Evolutionary conservation across 2,888 invertebrate genomes (phyloP).

Genomic region (Xestoiulus laeticollis): DNA sequence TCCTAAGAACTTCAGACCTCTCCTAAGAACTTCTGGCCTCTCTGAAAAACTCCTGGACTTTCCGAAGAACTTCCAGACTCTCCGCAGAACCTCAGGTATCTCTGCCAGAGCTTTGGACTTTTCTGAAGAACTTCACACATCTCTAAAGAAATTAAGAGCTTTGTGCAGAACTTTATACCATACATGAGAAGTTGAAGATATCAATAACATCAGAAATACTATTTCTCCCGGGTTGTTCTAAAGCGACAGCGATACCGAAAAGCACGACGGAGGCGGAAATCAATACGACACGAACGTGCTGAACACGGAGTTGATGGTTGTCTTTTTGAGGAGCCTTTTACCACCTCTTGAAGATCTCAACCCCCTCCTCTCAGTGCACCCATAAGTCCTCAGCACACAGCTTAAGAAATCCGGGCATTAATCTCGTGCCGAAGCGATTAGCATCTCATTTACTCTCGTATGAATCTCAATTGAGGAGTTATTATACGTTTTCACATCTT

Average conservation of each 20-base stretch:
- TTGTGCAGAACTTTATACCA: too few species aligned
- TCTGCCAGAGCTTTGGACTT: too few species aligned
- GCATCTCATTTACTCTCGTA: constrained; percentile 24
- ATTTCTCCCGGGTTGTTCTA: neutral
- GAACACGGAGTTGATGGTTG: neutral
- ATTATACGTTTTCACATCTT: neutral
- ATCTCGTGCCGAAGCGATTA: constrained; percentile 3
- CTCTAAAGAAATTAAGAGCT: too few species aligned
- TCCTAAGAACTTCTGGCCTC: too few species aligned
- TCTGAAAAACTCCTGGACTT: too few species aligned
- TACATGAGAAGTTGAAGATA: too few species aligned
- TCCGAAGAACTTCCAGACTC: too few species aligned
- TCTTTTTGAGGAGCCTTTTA: neutral
- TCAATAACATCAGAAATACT: neutral
- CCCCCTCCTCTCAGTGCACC: neutral
- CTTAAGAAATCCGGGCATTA: constrained; percentile 31
- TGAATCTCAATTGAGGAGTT: constrained; percentile 27
- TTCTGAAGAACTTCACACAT: too few species aligned
- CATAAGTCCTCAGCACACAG: neutral
- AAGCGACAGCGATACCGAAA: neutral
- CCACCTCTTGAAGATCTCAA: neutral
- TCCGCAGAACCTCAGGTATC: too few species aligned
- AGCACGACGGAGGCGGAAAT: neutral
- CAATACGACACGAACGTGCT: neutral
- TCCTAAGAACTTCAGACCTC: too few species aligned